phyloP scores from a whole-genome alignment of 2,113 vertebrate species.

The Spilogale gracilis region DNA sequence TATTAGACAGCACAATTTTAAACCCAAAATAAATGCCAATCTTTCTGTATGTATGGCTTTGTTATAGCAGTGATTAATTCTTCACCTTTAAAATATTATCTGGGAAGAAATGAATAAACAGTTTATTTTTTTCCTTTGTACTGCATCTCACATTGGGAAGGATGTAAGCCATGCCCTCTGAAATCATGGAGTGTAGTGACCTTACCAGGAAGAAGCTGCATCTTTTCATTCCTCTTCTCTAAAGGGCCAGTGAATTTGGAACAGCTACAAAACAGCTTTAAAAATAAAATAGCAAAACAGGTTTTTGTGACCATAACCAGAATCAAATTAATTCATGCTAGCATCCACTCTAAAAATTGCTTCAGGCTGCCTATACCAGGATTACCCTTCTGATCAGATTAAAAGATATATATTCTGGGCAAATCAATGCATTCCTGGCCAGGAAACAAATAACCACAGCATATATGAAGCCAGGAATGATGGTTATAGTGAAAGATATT shows the following conservation, averaged over 20 bases:
- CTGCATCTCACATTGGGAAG: background rate
- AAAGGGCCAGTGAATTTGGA: background rate
- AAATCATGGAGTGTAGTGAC: background rate
- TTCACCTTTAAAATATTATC: background rate
- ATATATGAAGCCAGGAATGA: slow-evolving; percentile 15
- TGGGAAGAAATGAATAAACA: background rate
- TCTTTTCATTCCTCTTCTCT: background rate
- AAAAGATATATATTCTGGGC: background rate
- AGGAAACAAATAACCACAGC: background rate
- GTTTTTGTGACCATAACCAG: background rate
- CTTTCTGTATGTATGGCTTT: background rate
- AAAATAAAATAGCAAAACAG: background rate
- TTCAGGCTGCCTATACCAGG: background rate
- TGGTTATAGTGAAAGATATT: background rate
- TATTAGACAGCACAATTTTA: background rate
- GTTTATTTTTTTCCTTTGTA: background rate
- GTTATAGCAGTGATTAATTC: background rate
- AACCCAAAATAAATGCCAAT: background rate
- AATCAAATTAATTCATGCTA: background rate
- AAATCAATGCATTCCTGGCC: background rate
- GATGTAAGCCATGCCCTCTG: background rate
- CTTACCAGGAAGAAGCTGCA: background rate
- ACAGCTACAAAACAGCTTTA: background rate
- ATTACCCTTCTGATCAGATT: background rate
- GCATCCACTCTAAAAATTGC: background rate